Conservation (phyloP, 1,140 invertebrate species). For the Spodoptera frugiperda region DNA sequence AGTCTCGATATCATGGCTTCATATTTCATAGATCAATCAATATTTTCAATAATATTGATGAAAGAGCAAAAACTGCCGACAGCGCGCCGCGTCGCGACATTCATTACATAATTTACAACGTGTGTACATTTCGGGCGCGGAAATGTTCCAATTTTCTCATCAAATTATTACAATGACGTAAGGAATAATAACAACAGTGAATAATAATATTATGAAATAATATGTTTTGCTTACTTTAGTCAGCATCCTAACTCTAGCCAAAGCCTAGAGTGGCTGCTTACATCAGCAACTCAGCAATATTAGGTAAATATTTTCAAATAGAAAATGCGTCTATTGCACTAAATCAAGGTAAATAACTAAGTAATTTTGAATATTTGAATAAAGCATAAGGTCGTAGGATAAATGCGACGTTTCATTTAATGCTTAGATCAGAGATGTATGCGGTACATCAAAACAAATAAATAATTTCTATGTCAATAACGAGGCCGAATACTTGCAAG, state of each 20-base stretch:
- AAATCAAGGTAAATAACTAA: no score
- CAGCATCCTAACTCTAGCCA: conserved; percentile 13
- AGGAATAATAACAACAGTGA: conserved; percentile 3
- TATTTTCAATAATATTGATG: conserved; percentile 56
- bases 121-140: conserved; percentile 27
- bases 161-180: neutral
- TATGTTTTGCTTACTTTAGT: conserved; percentile 19
- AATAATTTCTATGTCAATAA: neutral
- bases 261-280: neutral
- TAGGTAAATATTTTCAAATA: conserved; percentile 17
- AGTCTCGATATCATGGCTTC: conserved; percentile 57
- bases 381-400: neutral
- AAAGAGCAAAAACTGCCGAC: conserved; percentile 46
- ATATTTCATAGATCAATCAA: conserved; percentile 65
- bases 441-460: neutral
- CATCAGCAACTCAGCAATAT: neutral
- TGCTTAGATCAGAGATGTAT: neutral
- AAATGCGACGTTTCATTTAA: conserved; percentile 2
- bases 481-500: neutral
- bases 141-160: conserved; percentile 51
- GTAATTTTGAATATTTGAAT: no score
- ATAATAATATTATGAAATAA: conserved; percentile 33
- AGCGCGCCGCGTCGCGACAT: conserved; percentile 53
- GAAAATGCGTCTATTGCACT: conserved; percentile 1
- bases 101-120: conserved; percentile 34